Evolutionary conservation across 2,113 vertebrate genomes (phyloP).

Genomic region (Choloepus hoffmanni): DNA sequence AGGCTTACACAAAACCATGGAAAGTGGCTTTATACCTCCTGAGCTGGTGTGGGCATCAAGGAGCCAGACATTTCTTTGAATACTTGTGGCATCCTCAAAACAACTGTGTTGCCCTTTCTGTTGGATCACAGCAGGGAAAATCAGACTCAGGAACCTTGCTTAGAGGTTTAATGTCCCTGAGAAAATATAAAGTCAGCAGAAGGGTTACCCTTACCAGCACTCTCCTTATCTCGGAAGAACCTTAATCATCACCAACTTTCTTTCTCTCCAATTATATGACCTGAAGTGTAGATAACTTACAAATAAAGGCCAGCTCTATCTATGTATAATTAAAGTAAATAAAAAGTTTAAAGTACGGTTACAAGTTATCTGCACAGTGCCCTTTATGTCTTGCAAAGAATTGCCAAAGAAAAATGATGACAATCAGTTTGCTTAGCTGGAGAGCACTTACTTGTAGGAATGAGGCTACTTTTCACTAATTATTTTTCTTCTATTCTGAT

Average conservation of each 20-base stretch:
- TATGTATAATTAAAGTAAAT: constrained; percentile 10
- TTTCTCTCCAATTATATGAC: background rate
- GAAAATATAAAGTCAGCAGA: background rate
- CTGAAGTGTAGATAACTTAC: background rate
- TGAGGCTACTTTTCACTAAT: background rate
- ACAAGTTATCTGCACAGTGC: background rate
- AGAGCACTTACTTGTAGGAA: background rate
- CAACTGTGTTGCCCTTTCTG: background rate
- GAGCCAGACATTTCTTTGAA: background rate
- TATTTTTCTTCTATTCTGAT: background rate
- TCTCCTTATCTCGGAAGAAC: background rate
- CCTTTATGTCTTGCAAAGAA: background rate
- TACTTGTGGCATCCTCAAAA: background rate
- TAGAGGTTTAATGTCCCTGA: background rate
- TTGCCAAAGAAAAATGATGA: background rate
- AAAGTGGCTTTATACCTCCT: background rate
- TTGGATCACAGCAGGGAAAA: background rate
- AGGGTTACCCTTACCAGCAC: background rate
- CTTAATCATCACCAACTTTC: background rate
- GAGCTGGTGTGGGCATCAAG: background rate
- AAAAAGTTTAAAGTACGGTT: background rate
- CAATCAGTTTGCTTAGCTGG: background rate
- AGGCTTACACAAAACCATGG: background rate
- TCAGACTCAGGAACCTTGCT: background rate
- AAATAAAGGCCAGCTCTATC: background rate